A percentile compares a stretch with the other conserved stretches of the same genome.
phyloP scores from a whole-genome alignment of 2,888 invertebrate species.

The Archaeoteleia sp. region DNA sequence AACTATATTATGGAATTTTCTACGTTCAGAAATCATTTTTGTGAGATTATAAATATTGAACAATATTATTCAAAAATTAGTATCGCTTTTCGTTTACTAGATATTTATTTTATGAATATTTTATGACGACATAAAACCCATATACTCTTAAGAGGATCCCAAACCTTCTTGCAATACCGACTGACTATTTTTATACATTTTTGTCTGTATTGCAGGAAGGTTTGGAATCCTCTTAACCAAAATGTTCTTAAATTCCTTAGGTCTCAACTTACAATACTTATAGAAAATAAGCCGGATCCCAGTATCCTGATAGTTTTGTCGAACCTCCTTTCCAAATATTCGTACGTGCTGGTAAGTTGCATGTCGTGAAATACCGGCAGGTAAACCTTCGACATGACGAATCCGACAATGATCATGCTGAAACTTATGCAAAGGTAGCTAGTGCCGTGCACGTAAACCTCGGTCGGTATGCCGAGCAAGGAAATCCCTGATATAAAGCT shows the following conservation, averaged over 20 bases:
- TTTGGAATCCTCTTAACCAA: background rate
- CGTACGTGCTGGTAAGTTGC: conserved; percentile 86
- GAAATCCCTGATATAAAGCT: conserved; percentile 89
- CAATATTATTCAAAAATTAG: too few relatives aligned
- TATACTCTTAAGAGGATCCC: too few relatives aligned
- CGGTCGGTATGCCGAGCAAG: conserved; percentile 85
- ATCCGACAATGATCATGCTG: conserved; percentile 81
- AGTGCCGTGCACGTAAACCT: conserved; percentile 87
- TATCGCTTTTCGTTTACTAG: too few relatives aligned
- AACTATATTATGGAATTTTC: conserved; percentile 4
- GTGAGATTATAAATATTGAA: too few relatives aligned
- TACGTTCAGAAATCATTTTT: conserved; percentile 8
- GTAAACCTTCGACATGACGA: conserved; percentile 81
- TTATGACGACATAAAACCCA: too few relatives aligned
- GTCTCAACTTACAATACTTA: conserved; percentile 81
- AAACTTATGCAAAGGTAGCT: conserved; percentile 82
- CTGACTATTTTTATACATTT: too few relatives aligned
- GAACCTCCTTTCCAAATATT: conserved; percentile 85
- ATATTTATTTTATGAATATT: too few relatives aligned
- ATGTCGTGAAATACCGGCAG: conserved; percentile 85
- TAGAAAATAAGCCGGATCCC: conserved; percentile 82
- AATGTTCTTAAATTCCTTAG: too few relatives aligned
- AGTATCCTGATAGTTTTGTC: conserved; percentile 82
- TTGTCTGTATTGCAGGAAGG: too few relatives aligned
- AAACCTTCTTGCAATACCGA: too few relatives aligned